A percentile compares a stretch with the other conserved stretches of the same genome.
Conservation (phyloP, 2,797 vertebrate genomes). For the Macrochelys suwanniensis region DNA sequence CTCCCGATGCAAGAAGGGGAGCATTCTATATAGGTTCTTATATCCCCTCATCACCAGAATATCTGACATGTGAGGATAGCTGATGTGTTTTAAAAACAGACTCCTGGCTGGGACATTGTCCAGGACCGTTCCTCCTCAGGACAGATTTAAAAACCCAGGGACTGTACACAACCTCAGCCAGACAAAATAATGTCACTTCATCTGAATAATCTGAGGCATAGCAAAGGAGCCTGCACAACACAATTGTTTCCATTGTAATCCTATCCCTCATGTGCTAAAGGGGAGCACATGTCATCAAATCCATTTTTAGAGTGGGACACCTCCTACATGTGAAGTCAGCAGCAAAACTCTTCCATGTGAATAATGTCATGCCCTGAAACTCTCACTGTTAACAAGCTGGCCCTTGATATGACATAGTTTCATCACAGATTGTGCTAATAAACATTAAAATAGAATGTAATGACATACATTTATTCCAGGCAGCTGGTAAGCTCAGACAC, state of each 20-base stretch:
- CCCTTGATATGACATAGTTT: background rate
- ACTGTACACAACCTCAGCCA: background rate
- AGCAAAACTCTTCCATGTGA: background rate
- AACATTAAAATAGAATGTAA: background rate
- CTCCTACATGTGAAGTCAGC: background rate
- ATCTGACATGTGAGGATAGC: background rate
- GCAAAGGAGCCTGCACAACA: background rate
- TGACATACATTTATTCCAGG: background rate
- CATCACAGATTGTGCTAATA: background rate
- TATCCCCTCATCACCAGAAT: background rate
- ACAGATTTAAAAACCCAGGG: background rate
- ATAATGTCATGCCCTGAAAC: background rate
- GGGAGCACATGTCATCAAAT: background rate
- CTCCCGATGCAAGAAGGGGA: background rate
- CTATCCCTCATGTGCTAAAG: background rate
- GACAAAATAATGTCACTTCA: background rate
- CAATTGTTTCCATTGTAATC: background rate
- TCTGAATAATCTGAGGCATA: accelerated
- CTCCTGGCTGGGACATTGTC: background rate
- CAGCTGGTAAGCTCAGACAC: background rate
- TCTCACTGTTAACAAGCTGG: background rate
- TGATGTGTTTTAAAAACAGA: background rate
- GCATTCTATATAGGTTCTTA: background rate
- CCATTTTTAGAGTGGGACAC: background rate
- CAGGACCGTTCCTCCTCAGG: background rate